Base-by-base conservation (phyloP, 1,140 invertebrate species). In the Drosophila fuyamai region DNA sequence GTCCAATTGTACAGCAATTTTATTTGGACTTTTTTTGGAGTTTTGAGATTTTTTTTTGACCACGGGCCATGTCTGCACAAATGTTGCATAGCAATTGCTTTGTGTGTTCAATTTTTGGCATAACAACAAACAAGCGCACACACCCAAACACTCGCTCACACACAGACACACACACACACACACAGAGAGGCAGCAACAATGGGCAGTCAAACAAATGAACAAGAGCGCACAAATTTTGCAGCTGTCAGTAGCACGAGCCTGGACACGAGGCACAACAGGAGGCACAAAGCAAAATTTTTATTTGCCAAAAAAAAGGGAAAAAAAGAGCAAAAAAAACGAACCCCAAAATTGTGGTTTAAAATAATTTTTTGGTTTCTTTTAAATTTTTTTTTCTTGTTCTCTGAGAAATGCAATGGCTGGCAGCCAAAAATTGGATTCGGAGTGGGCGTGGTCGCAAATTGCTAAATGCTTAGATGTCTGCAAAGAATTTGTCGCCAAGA, bases 81-180 rank as follows among this genome's bases (percentile, higher is more conserved):
- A 89, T 89, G 84, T 89, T 89, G 84, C 84, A 89, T 89, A 75
- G 81, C 77, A 89, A 89, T 84, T 81, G 84, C 80, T 89, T 89
- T 89, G 85, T 88, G 84, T 88, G 76, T 83, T 88, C 84, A 89
- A 88, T 89, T 89, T 88, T 88, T 74, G 83, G 84, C 76, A 88
- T 71, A 77, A 72, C 84, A 74, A 74, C 77, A 89, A 79, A 70
- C 79, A 79, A 72, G 81, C 43, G 57, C 58, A 57, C 36, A 61
- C 56, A 32, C 14, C n/a, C 35, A 35, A 44, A 41, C 46, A 53
- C 43, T 23, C 43, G 32, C 56, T 13, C 14, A 6, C 18, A 58
- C 62, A 18, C 54, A 36, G n/a, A n/a, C 40, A 46, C 40, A 46
- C 41, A 29, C 18, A n/a, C 14, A 50, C 41, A 29, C 53, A 53